phyloP scores from a whole-genome alignment of 2,888 invertebrate genomes.

The Drosophila cyrtoloma region DNA sequence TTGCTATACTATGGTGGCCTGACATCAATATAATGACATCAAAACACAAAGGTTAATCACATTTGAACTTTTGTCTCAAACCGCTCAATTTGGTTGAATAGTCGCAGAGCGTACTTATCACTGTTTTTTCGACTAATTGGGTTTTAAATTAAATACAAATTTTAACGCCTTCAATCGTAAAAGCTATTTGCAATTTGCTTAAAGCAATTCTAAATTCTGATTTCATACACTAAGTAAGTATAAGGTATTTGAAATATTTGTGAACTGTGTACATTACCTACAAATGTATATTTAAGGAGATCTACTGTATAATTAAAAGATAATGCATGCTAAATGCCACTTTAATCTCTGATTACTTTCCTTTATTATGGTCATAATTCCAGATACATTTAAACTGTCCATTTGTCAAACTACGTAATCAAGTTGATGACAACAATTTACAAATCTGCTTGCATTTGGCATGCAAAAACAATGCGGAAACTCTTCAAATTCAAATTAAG shows the following conservation, averaged over 20 bases:
- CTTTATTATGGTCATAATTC: slow-evolving; percentile 3
- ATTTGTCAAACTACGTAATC: slow-evolving; percentile 46
- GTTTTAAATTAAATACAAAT: not conserved
- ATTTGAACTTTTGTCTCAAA: slow-evolving; percentile 66
- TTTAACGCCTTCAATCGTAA: not conserved
- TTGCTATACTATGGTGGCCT: slow-evolving; percentile 35
- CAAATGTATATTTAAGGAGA: not conserved
- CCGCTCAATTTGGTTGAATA: slow-evolving; percentile 2
- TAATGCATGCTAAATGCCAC: not conserved
- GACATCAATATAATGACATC: slow-evolving; percentile 70
- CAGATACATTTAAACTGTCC: slow-evolving; percentile 25
- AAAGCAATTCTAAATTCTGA: not conserved
- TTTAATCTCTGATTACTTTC: not conserved
- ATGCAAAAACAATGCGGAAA: slow-evolving; percentile 69
- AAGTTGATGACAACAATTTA: slow-evolving; percentile 54
- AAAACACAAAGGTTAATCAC: slow-evolving; percentile 76
- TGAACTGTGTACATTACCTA: not conserved
- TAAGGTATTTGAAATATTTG: not conserved
- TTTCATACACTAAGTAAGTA: not conserved
- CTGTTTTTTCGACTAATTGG: not conserved
- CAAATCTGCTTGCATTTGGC: slow-evolving; percentile 49
- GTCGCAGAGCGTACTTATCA: slow-evolving; percentile 3
- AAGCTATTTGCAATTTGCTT: not conserved
- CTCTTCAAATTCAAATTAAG: slow-evolving; percentile 76
- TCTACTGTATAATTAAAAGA: not conserved